Conservation (phyloP, 2,113 vertebrate genomes). For the Atrichornis clamosus region DNA sequence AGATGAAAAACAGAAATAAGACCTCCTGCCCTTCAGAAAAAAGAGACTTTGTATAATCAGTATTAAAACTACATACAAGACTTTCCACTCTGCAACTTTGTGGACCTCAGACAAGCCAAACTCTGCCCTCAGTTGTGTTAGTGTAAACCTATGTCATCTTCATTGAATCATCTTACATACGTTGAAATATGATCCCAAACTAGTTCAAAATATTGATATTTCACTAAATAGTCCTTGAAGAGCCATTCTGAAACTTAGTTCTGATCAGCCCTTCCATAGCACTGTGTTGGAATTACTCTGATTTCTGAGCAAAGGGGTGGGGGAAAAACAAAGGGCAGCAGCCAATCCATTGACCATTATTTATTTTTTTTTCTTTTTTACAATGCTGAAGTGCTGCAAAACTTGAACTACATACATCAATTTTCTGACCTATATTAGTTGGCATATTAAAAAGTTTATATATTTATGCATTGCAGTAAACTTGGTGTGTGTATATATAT, state of each 20-base stretch:
- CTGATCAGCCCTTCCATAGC: background rate
- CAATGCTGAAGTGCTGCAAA: conserved; percentile 56
- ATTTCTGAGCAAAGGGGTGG: background rate
- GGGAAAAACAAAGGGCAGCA: background rate
- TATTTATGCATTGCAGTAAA: conserved; percentile 53
- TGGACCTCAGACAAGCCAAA: conserved; percentile 45
- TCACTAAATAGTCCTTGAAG: background rate
- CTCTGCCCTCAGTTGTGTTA: conserved; percentile 19
- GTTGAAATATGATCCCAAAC: background rate
- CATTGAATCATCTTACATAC: background rate
- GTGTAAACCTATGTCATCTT: background rate
- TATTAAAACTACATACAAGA: background rate
- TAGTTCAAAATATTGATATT: background rate
- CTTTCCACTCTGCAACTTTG: conserved; percentile 32
- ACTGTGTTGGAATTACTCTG: background rate
- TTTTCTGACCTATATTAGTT: conserved; percentile 48
- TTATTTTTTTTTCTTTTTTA: conserved; percentile 41
- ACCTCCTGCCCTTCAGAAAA: background rate
- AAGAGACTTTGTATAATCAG: background rate
- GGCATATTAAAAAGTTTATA: conserved; percentile 33
- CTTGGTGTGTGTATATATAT: conserved; percentile 13
- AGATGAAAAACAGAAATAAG: background rate
- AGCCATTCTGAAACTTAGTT: background rate
- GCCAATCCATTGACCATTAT: background rate
- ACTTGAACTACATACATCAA: conserved; percentile 67